Evolutionary conservation across 2,888 invertebrate species (phyloP), one percentile per base, ranked within the genome.

Genomic region (Meandrusa payeni): DNA sequence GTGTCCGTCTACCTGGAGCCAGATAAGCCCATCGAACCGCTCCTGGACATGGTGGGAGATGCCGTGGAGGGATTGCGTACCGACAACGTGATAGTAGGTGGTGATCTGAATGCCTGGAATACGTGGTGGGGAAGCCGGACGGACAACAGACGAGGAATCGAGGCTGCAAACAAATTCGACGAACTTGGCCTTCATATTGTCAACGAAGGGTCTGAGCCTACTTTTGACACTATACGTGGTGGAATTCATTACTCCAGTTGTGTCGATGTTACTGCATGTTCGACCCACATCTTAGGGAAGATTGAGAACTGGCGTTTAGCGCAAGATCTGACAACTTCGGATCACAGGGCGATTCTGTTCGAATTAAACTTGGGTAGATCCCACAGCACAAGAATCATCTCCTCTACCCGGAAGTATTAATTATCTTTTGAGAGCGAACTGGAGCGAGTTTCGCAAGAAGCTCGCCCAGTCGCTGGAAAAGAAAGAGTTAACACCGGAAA

Each of bases 21-120:
- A 6, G 29, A 38, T 7, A 13, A 37, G 10, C 37, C 40, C 3
- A 40, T 46, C 5, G 46, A 32, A 10, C 41, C 40, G 4, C 15
- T 39, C 28, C 29, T 46, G 2, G 36, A 41, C 13, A 9, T 22
- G 5, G 11, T 32, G 1, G 11, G 17, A 2, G n/a, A 1, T 2
- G 17, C 31, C 9, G 5, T 17, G 20, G 9, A 11, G 3, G 7
- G 15, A 5, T 15, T 29, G 13, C 7, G 7, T 3, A 29, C 29
- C 7, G 7, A 2, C 2, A n/a, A 15, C 1, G 23, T 47, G 2
- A 29, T 50, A 5, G 5, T 49, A 1, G 49, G 49, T 15, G 46
- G 49, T 2, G 49, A 50, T 20, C 29, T 40, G 5, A 50, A 50
- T 6, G 50, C 45, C 0, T 42, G 42, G 45, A 47, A 15, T n/a